phyloP scores from a whole-genome alignment of 2,797 vertebrate genomes.

The Chrysolophus pictus region DNA sequence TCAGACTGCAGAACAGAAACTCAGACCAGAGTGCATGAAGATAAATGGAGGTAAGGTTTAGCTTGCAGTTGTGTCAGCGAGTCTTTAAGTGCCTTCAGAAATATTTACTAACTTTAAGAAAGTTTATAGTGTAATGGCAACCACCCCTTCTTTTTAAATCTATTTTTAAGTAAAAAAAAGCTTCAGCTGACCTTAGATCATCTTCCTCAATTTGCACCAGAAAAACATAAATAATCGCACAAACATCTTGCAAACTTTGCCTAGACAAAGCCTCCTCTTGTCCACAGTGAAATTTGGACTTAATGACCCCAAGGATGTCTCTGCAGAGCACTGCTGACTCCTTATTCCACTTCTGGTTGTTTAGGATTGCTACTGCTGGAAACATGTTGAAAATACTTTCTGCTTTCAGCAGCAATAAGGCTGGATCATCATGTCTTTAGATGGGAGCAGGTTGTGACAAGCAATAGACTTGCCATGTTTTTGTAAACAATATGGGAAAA shows the following conservation, averaged over 20 bases:
- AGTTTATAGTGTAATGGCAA: neutral
- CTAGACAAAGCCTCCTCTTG: neutral
- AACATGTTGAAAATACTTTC: neutral
- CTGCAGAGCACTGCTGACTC: neutral
- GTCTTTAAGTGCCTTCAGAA: neutral
- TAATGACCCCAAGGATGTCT: neutral
- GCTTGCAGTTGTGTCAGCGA: neutral
- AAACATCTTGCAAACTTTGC: neutral
- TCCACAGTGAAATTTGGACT: fast-evolving
- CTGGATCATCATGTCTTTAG: neutral
- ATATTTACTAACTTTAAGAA: neutral
- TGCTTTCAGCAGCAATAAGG: neutral
- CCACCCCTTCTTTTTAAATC: neutral
- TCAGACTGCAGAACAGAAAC: neutral
- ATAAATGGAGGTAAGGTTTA: neutral
- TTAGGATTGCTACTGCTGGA: neutral
- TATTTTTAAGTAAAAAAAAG: neutral
- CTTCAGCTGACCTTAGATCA: neutral
- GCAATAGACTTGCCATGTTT: neutral
- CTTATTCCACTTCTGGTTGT: neutral
- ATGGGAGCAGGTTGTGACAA: neutral
- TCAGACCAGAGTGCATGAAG: neutral
- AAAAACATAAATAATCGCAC: neutral
- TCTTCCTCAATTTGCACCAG: neutral
- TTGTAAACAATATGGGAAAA: neutral